These are phyloP conservation scores for Glomeris marginata DNA, from an alignment of 2,888 invertebrate genomes.

Conservation along the genomic window DNA sequence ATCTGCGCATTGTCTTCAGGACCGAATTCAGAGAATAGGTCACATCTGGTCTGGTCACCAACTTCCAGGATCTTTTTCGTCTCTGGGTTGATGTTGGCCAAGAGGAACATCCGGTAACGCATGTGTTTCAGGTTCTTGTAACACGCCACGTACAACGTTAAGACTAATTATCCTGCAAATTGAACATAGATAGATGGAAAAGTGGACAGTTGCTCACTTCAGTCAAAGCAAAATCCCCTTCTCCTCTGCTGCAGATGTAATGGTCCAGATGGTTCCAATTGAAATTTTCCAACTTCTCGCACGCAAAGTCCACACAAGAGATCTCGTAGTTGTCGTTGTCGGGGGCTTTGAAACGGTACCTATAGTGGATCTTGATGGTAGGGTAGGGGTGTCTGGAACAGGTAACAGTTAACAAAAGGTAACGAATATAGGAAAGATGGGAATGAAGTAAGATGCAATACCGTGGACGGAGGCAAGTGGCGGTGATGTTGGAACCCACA, in stretches of 20 bases:
- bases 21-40: slow-evolving; percentile 60
- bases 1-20: slow-evolving; percentile 27
- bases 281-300: slow-evolving; percentile 86
- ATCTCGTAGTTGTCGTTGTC: slow-evolving; percentile 85
- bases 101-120: slow-evolving; percentile 75
- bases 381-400: slow-evolving; percentile 73
- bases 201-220: too few species aligned
- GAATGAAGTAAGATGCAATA: slow-evolving; percentile 1
- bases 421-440: slow-evolving; percentile 5
- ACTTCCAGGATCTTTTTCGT: slow-evolving; percentile 49
- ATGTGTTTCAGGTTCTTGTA: slow-evolving; percentile 61
- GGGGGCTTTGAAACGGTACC: slow-evolving; percentile 82
- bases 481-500: slow-evolving; percentile 69
- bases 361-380: slow-evolving; percentile 78
- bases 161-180: too few species aligned
- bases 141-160: neutral
- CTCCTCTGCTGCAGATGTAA: slow-evolving; percentile 87
- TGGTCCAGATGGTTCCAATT: slow-evolving; percentile 98
- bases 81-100: slow-evolving; percentile 66
- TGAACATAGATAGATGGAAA: too few species aligned
- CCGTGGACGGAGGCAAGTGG: slow-evolving; percentile 14
- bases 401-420: neutral
- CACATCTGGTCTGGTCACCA: slow-evolving; percentile 57
- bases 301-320: slow-evolving; percentile 85
- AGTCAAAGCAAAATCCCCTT: slow-evolving; percentile 72